These are phyloP conservation scores for Metallyticus violacea DNA, from an alignment of 2,888 invertebrate species.

Conservation along the genomic window DNA sequence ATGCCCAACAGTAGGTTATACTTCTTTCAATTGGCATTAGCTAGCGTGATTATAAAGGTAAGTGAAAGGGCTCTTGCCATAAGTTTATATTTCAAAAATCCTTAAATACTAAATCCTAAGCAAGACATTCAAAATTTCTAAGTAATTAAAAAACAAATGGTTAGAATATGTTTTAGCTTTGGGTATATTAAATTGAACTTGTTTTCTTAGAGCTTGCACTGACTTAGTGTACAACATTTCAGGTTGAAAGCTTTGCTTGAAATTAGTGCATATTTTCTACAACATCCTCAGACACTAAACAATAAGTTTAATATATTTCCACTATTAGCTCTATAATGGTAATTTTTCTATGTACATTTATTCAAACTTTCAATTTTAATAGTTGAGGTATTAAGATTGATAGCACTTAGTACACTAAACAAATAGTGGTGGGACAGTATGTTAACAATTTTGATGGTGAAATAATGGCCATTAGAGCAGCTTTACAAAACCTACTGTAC, in stretches of 20 bases:
- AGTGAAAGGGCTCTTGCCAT: background rate
- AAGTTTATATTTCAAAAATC: background rate
- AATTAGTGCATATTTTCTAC: too few species aligned
- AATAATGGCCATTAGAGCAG: too few species aligned
- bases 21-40: background rate
- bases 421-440: too few species aligned
- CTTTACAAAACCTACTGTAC: too few species aligned
- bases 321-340: background rate
- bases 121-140: too few species aligned
- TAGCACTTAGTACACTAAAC: too few species aligned
- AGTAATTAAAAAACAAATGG: too few species aligned
- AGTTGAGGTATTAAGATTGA: background rate
- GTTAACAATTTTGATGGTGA: too few species aligned
- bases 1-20: background rate
- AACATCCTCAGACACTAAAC: too few species aligned
- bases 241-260: too few species aligned
- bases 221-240: background rate
- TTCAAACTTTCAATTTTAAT: background rate
- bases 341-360: background rate
- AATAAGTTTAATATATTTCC: background rate
- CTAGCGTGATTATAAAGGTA: background rate
- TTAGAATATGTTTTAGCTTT: too few species aligned
- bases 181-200: background rate
- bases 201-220: background rate
- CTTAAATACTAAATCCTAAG: too few species aligned